phyloP scores from a whole-genome alignment of 1,140 invertebrate genomes.

The Maniola jurtina region DNA sequence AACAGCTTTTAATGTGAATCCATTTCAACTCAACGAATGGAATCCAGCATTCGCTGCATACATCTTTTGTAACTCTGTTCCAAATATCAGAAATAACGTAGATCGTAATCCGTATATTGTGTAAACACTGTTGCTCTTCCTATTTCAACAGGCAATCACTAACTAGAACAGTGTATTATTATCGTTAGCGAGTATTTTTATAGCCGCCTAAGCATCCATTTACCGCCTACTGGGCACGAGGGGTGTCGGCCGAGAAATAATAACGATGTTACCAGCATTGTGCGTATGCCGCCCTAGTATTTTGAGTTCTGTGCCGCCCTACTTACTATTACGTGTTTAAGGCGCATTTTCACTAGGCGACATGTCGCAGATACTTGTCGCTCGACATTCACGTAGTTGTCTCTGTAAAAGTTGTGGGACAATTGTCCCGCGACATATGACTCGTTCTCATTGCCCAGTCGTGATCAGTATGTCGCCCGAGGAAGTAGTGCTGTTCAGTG shows the following conservation, averaged over 20 bases:
- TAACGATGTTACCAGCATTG: background rate
- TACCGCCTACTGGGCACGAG: slow-evolving; percentile 54
- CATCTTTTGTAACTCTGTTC: slow-evolving; percentile 11
- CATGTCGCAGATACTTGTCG: no score
- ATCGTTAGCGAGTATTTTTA: slow-evolving; percentile 60
- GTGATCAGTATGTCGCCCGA: no score
- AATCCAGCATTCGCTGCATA: background rate
- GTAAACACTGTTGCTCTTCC: slow-evolving; percentile 31
- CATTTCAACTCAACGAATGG: background rate
- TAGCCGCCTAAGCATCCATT: slow-evolving; percentile 57
- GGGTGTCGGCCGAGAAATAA: slow-evolving; percentile 48
- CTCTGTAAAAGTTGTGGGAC: no score
- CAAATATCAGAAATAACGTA: slow-evolving; percentile 30
- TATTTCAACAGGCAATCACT: slow-evolving; percentile 58
- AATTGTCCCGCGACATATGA: no score
- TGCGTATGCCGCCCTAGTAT: background rate
- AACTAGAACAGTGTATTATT: slow-evolving; percentile 59
- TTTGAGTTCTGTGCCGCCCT: no score
- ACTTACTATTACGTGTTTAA: no score
- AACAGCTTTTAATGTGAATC: background rate
- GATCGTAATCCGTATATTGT: slow-evolving; percentile 22
- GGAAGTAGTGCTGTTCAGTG: no score
- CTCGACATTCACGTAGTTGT: no score
- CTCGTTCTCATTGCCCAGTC: no score
- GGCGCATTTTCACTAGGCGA: no score